Conservation (phyloP, 2,113 vertebrate species). For the Taurulus bubalis region DNA sequence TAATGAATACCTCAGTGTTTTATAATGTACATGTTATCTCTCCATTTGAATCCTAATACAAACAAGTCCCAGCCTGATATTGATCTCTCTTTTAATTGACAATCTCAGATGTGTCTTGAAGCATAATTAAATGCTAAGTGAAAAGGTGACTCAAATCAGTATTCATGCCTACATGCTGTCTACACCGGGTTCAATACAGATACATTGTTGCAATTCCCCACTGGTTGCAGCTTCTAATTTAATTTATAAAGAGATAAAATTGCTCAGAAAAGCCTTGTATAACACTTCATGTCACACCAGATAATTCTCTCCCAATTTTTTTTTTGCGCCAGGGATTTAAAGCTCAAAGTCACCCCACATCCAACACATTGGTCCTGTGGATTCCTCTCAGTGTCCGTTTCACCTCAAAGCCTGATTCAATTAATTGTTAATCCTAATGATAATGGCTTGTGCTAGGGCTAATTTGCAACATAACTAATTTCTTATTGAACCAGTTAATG, state of each 20-base stretch:
- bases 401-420: conserved; percentile 59
- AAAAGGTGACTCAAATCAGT: conserved; percentile 49
- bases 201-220: conserved; percentile 24
- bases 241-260: conserved; percentile 60
- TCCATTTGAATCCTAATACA: conserved; percentile 25
- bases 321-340: conserved; percentile 31
- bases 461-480: conserved; percentile 64
- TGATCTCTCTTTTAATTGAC: conserved; percentile 47
- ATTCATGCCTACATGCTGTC: conserved; percentile 7
- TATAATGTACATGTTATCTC: conserved; percentile 11
- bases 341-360: conserved; percentile 53
- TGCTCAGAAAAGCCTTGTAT: conserved; percentile 41
- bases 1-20: conserved; percentile 23
- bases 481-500: conserved; percentile 71
- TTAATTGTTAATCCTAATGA: conserved; percentile 66
- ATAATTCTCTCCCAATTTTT: conserved; percentile 49
- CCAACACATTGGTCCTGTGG: background rate
- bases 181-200: conserved; percentile 18
- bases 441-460: conserved; percentile 60
- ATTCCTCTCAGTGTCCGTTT: conserved; percentile 36
- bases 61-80: conserved; percentile 28
- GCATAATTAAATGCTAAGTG: conserved; percentile 36
- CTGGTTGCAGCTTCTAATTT: conserved; percentile 47
- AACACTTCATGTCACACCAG: conserved; percentile 43
- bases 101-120: conserved; percentile 26